Evolutionary conservation across 2,797 vertebrate species (phyloP).

Genomic region (Triplophysa bombifrons): DNA sequence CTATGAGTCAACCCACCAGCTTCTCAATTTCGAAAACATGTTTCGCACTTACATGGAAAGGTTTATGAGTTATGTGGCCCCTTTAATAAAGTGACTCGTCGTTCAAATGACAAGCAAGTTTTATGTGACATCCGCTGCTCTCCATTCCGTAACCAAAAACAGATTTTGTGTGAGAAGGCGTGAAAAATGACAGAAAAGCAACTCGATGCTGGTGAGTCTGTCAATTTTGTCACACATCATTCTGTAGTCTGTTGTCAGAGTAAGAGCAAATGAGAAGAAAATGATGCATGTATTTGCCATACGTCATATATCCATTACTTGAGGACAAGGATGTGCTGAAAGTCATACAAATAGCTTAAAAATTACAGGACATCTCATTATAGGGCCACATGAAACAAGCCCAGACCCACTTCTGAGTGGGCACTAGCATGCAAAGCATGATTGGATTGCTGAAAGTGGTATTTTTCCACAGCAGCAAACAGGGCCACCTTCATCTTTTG

Average conservation of each 20-base stretch:
- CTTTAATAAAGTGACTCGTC: constrained; percentile 8
- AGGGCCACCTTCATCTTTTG: constrained; percentile 37
- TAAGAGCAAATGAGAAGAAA: constrained; percentile 12
- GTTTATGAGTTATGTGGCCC: not conserved
- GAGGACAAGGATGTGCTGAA: constrained; percentile 21
- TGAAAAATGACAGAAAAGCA: constrained; percentile 8
- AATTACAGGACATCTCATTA: constrained; percentile 56
- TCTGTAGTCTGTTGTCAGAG: not conserved
- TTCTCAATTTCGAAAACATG: not conserved
- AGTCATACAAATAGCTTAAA: constrained; percentile 47
- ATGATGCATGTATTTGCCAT: not conserved
- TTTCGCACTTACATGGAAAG: not conserved
- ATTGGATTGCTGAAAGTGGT: constrained; percentile 39
- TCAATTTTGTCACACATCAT: not conserved
- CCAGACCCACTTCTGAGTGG: constrained; percentile 53
- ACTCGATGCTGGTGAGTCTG: constrained; percentile 2
- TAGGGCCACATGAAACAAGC: constrained; percentile 39
- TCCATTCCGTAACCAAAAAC: not conserved
- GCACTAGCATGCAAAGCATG: constrained; percentile 16
- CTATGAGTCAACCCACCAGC: no score
- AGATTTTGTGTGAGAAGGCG: not conserved
- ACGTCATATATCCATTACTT: not conserved
- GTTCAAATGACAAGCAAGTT: constrained; percentile 31
- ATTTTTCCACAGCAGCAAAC: constrained; percentile 19
- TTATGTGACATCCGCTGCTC: constrained; percentile 15